phyloP scores from a whole-genome alignment of 2,888 invertebrate genomes.

The Schizaphis graminum region DNA sequence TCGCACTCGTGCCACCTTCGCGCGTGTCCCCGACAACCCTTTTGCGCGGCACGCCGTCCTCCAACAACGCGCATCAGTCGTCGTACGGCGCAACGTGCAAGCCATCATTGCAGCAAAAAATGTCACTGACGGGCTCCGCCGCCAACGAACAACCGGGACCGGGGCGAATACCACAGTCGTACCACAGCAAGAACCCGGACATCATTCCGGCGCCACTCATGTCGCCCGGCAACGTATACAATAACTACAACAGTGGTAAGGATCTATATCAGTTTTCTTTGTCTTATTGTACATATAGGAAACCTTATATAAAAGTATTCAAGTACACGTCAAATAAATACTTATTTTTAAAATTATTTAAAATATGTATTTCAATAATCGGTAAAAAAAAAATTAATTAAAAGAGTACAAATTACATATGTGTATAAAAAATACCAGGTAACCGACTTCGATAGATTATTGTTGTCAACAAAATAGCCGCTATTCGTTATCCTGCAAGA shows the following conservation, averaged over 20 bases:
- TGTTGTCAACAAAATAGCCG: too few species aligned
- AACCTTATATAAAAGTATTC: not conserved
- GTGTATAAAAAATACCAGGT: too few species aligned
- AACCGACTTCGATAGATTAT: too few species aligned
- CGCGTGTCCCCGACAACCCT: not conserved
- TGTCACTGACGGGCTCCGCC: not conserved
- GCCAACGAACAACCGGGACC: not conserved
- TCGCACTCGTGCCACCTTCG: not conserved
- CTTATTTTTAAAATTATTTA: not conserved
- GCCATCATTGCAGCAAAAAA: not conserved
- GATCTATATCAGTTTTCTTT: not conserved
- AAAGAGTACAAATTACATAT: too few species aligned
- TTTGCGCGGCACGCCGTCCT: not conserved
- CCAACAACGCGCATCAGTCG: not conserved
- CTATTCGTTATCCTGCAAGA: too few species aligned
- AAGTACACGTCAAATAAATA: not conserved
- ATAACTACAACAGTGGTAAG: not conserved
- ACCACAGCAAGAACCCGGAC: conserved; percentile 75
- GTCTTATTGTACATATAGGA: not conserved
- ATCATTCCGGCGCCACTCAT: conserved; percentile 65
- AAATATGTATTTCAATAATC: not conserved
- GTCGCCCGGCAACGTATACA: conserved; percentile 44
- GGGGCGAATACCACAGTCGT: not conserved
- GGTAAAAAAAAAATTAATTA: not conserved
- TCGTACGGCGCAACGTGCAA: not conserved